Conservation (phyloP, 1,140 invertebrate genomes). For the Choristoneura fumiferana region DNA sequence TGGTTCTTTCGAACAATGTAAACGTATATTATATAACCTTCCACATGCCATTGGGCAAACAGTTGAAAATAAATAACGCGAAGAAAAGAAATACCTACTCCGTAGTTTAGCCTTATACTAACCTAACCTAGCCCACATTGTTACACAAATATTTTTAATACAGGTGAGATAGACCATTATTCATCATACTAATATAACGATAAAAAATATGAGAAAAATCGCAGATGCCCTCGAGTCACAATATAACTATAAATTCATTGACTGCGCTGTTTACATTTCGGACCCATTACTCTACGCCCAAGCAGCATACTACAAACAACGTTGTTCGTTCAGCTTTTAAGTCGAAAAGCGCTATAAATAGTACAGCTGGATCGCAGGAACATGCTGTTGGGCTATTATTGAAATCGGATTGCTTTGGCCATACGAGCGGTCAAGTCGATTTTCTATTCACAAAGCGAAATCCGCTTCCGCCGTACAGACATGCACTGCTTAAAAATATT, state of each 20-base stretch:
- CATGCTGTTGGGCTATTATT: slow-evolving; percentile 4
- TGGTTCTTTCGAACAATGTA: too few relatives aligned
- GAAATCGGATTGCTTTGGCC: slow-evolving; percentile 23
- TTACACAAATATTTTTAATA: too few relatives aligned
- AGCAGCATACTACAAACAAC: background rate
- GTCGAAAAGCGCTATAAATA: slow-evolving; percentile 15
- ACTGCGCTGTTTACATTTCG: slow-evolving; percentile 14
- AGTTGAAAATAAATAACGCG: too few relatives aligned
- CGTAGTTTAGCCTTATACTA: too few relatives aligned
- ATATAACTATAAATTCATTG: slow-evolving; percentile 18
- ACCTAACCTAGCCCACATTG: too few relatives aligned
- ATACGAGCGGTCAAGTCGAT: slow-evolving; percentile 33
- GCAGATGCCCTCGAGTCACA: slow-evolving; percentile 1
- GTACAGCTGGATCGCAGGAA: background rate
- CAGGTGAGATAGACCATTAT: too few relatives aligned
- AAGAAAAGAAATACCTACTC: too few relatives aligned
- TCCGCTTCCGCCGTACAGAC: slow-evolving; percentile 48
- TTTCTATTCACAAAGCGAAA: slow-evolving; percentile 48
- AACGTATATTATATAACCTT: too few relatives aligned
- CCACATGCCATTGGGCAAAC: too few relatives aligned
- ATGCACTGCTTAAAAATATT: slow-evolving; percentile 50
- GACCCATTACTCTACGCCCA: slow-evolving; percentile 8
- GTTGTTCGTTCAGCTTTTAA: slow-evolving; percentile 15
- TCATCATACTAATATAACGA: background rate
- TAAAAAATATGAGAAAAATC: slow-evolving; percentile 1